These are phyloP conservation scores for Drosophila trapezifrons DNA, from an alignment of 1,140 invertebrate genomes.

Conservation along the genomic window DNA sequence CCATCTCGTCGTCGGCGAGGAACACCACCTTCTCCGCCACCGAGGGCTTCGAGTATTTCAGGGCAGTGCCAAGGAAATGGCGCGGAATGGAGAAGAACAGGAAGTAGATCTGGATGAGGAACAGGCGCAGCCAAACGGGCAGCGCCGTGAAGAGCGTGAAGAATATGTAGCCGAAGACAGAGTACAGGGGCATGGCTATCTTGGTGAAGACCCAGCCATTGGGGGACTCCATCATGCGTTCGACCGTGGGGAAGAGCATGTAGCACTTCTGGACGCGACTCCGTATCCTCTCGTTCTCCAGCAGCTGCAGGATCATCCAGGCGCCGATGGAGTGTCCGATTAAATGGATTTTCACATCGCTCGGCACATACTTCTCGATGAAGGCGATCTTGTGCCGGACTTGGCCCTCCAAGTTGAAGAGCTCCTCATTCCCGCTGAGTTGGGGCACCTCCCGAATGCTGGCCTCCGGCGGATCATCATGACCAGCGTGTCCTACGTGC, in stretches of 20 bases:
- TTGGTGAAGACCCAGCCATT: constrained; percentile 88
- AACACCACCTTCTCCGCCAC: constrained; percentile 86
- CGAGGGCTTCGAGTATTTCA: constrained; percentile 85
- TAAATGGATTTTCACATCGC: constrained; percentile 88
- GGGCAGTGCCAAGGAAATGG: constrained; percentile 82
- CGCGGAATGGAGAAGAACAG: constrained; percentile 84
- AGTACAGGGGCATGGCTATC: constrained; percentile 72
- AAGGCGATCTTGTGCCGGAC: constrained; percentile 92
- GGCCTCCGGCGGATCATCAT: constrained; percentile 86
- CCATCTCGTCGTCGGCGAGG: constrained; percentile 88
- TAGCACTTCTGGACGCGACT: constrained; percentile 86
- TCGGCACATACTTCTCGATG: constrained; percentile 89
- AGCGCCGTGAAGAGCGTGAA: constrained; percentile 85
- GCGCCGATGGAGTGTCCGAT: constrained; percentile 94
- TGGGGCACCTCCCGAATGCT: constrained; percentile 83
- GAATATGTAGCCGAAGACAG: constrained; percentile 74
- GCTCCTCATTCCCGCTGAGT: constrained; percentile 85
- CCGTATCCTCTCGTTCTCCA: constrained; percentile 86
- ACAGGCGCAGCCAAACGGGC: constrained; percentile 85
- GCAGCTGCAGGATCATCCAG: constrained; percentile 91
- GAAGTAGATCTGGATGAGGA: constrained; percentile 86
- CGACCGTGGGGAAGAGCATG: constrained; percentile 93
- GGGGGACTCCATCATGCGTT: constrained; percentile 89
- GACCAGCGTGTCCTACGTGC: constrained; percentile 88
- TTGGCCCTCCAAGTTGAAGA: constrained; percentile 90